Evolutionary conservation across 2,113 vertebrate species (phyloP).

Genomic region (Sinocyclocheilus grahami): DNA sequence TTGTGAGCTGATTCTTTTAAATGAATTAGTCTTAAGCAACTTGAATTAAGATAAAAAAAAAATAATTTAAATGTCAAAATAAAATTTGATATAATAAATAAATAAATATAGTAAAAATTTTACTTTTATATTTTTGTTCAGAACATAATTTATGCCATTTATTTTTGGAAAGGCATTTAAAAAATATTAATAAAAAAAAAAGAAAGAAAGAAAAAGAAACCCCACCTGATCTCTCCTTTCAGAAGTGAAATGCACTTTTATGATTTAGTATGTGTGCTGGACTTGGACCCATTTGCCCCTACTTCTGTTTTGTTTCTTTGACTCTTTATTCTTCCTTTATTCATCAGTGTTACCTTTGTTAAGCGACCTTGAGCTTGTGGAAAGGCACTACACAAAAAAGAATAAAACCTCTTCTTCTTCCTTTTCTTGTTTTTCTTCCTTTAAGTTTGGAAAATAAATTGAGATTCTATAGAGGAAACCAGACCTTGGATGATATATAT

Average conservation of each 20-base stretch:
- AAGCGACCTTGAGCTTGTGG: neutral
- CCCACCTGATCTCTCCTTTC: neutral
- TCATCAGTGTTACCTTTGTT: too few relatives aligned
- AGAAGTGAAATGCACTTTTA: neutral
- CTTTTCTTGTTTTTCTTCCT: neutral
- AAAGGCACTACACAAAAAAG: too few relatives aligned
- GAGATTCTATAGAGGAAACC: neutral
- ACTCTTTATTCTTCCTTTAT: neutral
- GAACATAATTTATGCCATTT: neutral
- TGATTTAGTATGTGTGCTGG: neutral
- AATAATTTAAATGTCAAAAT: too few relatives aligned
- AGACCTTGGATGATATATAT: constrained; percentile 25
- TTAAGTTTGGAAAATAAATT: neutral
- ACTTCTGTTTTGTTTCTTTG: neutral
- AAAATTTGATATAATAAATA: neutral
- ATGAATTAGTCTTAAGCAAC: neutral
- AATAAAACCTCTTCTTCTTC: neutral
- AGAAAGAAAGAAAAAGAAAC: too few relatives aligned
- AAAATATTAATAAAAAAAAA: too few relatives aligned
- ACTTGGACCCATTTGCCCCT: neutral
- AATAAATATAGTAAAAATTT: neutral
- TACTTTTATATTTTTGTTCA: neutral
- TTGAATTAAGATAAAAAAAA: neutral
- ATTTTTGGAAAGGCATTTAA: neutral
- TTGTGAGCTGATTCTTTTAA: neutral